Conservation (phyloP, 2,888 invertebrate species). For the Anagyrus pseudococci region DNA sequence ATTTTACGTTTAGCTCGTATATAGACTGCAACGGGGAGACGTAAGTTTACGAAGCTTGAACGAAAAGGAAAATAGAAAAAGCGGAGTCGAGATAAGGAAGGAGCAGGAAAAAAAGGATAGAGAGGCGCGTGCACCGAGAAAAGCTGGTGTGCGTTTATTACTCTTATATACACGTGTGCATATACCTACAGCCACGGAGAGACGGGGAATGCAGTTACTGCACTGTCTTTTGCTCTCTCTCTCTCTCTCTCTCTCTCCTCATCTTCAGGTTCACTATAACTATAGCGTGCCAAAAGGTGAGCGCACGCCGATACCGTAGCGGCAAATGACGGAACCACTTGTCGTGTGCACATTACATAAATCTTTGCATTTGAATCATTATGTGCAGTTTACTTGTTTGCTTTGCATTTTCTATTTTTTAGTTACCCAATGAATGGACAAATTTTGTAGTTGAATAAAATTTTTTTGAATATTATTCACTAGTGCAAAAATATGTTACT, state of each 20-base stretch:
- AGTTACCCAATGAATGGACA: too few species aligned
- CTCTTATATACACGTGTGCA: background rate
- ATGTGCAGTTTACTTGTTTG: too few species aligned
- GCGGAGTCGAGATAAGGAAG: background rate
- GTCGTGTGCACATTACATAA: conserved; percentile 15
- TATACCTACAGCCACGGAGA: background rate
- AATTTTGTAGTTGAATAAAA: too few species aligned
- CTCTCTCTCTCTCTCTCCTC: background rate
- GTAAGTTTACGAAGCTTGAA: too few species aligned
- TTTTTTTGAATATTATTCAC: too few species aligned
- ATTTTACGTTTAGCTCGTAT: too few species aligned
- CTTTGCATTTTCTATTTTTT: too few species aligned
- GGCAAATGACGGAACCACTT: conserved; percentile 29
- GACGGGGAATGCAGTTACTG: conserved; percentile 17
- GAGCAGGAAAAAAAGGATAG: conserved; percentile 4
- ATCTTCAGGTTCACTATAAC: background rate
- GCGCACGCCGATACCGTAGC: conserved; percentile 15
- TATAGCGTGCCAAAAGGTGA: background rate
- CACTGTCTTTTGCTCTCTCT: conserved; percentile 8
- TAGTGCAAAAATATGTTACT: too few species aligned
- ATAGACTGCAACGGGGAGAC: too few species aligned
- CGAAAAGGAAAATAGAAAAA: too few species aligned
- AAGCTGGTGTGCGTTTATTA: background rate
- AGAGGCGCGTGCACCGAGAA: background rate
- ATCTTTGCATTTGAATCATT: background rate